Percentiles rank a stretch among this genome's conserved stretches.
phyloP scores from a whole-genome alignment of 2,113 vertebrate species.

The Boleophthalmus pectinirostris region DNA sequence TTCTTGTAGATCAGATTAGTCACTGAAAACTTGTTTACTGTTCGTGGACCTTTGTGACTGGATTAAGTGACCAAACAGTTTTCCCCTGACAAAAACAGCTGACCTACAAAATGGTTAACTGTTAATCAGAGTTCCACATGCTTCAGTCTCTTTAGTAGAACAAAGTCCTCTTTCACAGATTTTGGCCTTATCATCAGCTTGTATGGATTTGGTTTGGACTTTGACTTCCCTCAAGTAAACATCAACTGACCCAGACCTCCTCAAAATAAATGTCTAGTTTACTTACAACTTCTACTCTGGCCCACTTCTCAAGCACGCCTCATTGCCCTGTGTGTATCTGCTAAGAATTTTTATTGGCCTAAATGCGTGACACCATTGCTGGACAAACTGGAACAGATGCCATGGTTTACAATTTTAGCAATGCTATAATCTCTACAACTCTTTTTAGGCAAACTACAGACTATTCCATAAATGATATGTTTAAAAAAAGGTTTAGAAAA shows the following conservation, averaged over 20 bases:
- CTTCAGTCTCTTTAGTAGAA: background rate
- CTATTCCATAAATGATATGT: background rate
- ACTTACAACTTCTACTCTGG: constrained; percentile 10
- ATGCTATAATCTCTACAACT: background rate
- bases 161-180: constrained; percentile 3
- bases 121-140: background rate
- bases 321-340: background rate
- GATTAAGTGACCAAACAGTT: background rate
- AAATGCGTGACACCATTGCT: constrained; percentile 62
- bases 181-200: constrained; percentile 22
- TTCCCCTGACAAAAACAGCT: background rate
- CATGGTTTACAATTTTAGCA: constrained; percentile 36
- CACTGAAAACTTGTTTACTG: background rate
- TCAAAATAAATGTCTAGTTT: constrained; percentile 28
- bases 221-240: constrained; percentile 9
- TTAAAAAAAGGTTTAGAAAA: background rate
- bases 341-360: constrained; percentile 46
- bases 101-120: background rate
- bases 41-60: background rate
- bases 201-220: constrained; percentile 22
- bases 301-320: constrained; percentile 23
- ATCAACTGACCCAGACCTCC: constrained; percentile 10
- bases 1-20: background rate
- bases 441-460: background rate
- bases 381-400: constrained; percentile 48